Base-by-base conservation (phyloP, 2,888 invertebrate species). In the Noctua janthina region DNA sequence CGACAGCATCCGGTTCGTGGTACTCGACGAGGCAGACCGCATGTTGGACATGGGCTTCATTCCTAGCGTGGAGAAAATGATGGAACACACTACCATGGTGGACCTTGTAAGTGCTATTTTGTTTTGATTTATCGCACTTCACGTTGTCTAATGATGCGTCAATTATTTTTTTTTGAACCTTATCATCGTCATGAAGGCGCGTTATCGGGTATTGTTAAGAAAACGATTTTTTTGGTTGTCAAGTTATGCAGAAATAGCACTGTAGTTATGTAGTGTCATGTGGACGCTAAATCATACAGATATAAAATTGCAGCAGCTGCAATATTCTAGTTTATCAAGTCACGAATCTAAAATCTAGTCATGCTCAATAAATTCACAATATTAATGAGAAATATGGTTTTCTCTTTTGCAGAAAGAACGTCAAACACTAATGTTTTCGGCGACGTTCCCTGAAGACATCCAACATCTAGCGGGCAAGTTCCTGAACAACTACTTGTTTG, bases 11-110 rank as follows among this genome's bases (percentile, higher is more conserved):
- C 98, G 98, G 91, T 99, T 98, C 93, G 97, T 99, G 80, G 99
- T 99, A 10, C 97, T 99, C 72, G 99, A 99, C 94, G 99, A 99
- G 96, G 99, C 99, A 8, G 99, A 99, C 97, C 98, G 99, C 80
- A 99, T 99, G 99, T 97, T 99, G 91, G 99, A 99, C 96, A 99
- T 99, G 99, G 99, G 99, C 91, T 99, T 99, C 95, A 99, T 99
- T 94, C 99, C 99, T 0, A 99, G 99, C 92, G 98, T 99, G 79
- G 98, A 99, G 91, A 98, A 98, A 92, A 98, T 99, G 94, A 97
- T 99, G 94, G 96, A 97, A 0, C 98, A 99, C 92, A 94, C 97
- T 10, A 98, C 98, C 7, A 99, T 99, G 99, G 99, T 99, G 43
- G 95, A 97, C 0, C 98, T 98, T 85, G 98, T 98, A 93, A 97